Base-by-base conservation (phyloP, 2,888 invertebrate genomes). In the Digitonthophagus gazella region DNA sequence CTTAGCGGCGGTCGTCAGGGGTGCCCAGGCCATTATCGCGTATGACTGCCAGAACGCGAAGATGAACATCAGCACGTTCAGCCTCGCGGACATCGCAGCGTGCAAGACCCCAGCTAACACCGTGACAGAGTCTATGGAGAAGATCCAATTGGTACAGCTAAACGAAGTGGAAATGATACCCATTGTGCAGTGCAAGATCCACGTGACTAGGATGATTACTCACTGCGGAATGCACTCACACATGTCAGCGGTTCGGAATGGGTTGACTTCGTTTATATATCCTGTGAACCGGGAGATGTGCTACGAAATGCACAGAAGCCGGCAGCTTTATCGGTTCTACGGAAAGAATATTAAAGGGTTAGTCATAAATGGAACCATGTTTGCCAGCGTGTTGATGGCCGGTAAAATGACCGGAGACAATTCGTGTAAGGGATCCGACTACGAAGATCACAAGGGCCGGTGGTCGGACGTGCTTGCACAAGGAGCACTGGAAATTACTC, bases 211-310 rank as follows among this genome's bases (percentile, higher is more conserved):
- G 19, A 1, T 55, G 4, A 56, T 65, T 18, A 54, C 20, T 15
- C 22, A 58, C 20, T 66, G 66, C 15, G 66, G 66, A 3, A 66
- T 66, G 66, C 66, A 66, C 18, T 66, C 66, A 1, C 66, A 66
- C 58, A 18, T 66, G 20, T 20, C 66, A 2, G 66, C 66, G 20
- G 58, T 58, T 3, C 18, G 22, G 3, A 58, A 57, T 15, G 66
- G 66, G 8, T 56, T 66, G 11, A 57, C 66, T 5, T 18, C 57
- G 6, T 66, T 20, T 22, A 57, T 66, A 8, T 20, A 57, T 3
- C 20, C 55, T 6, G 22, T 66, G 18, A 22, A 19, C 14, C 11
- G 15, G 15, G 57, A 57, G 4, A 56, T 18, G 19, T 66, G 66
- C 8, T 15, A n/a, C 11, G 66, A 66, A 6, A 66, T 66, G 57